phyloP scores from a whole-genome alignment of 30 jellyfish, hydroid and myxozoan genomes.

The Mastigias papua region DNA sequence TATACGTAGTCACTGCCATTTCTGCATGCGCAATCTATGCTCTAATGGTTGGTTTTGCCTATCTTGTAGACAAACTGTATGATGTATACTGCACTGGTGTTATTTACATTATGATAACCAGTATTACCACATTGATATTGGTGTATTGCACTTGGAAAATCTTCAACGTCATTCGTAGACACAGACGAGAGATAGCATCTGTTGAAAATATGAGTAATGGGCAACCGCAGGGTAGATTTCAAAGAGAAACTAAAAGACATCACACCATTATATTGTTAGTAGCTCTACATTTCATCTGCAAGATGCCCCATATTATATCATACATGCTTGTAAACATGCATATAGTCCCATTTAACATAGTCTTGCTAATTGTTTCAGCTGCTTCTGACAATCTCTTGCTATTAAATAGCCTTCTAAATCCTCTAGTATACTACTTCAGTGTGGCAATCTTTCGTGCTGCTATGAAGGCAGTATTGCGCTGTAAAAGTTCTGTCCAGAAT shows the following conservation, averaged over 20 bases:
- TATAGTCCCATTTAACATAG: not conserved
- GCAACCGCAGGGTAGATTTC: not conserved
- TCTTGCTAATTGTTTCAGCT: not conserved
- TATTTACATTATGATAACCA: not conserved
- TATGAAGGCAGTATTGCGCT: not conserved
- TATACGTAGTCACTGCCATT: not conserved
- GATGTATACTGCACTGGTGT: not conserved
- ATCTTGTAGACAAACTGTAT: not conserved
- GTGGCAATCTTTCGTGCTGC: not conserved
- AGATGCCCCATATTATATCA: not conserved
- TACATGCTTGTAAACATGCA: not conserved
- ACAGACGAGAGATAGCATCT: not conserved
- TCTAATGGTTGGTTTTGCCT: not conserved
- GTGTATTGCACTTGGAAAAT: not conserved
- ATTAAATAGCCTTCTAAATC: slow-evolving; percentile 19
- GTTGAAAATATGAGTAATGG: not conserved
- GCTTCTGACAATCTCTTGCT: not conserved
- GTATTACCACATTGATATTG: not conserved
- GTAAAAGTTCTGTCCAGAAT: not conserved
- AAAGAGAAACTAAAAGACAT: not conserved
- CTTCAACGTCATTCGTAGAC: not conserved
- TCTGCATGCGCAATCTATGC: not conserved
- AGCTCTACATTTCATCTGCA: not conserved
- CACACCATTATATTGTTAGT: not conserved
- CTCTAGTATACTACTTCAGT: slow-evolving; percentile 18